Conservation (phyloP, 2,888 invertebrate species). For the Andrena praecox region DNA sequence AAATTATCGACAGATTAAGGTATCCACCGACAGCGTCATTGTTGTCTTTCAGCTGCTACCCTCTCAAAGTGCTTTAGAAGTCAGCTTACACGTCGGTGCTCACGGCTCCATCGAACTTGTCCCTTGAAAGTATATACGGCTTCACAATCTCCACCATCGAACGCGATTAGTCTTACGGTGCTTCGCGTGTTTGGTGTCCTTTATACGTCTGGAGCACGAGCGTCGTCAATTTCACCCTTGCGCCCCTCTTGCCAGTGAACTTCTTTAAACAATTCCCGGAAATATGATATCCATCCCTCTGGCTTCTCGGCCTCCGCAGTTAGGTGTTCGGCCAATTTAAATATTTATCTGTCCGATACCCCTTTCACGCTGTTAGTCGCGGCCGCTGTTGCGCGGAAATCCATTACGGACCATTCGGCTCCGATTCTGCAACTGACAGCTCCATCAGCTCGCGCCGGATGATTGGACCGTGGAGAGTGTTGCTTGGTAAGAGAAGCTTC, state of each 20-base stretch:
- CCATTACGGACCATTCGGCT: slow-evolving; percentile 70
- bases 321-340: slow-evolving; percentile 60
- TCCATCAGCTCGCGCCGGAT: slow-evolving; percentile 66
- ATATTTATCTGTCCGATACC: slow-evolving; percentile 69
- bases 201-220: background rate
- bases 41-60: slow-evolving; percentile 55
- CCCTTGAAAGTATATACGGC: slow-evolving; percentile 27
- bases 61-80: slow-evolving; percentile 64
- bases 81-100: slow-evolving; percentile 50
- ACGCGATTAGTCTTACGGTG: slow-evolving; percentile 26
- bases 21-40: slow-evolving; percentile 55
- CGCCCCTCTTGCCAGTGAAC: background rate
- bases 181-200: background rate
- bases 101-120: slow-evolving; percentile 52
- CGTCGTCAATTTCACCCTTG: background rate
- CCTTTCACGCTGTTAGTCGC: slow-evolving; percentile 59
- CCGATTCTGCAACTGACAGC: slow-evolving; percentile 72
- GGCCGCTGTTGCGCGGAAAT: slow-evolving; percentile 62
- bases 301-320: background rate
- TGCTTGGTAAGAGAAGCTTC: slow-evolving; percentile 62
- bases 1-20: slow-evolving; percentile 70
- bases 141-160: slow-evolving; percentile 30
- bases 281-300: background rate
- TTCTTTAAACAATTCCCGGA: slow-evolving; percentile 22
- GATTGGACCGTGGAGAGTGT: slow-evolving; percentile 70